Conservation (phyloP, 2,113 vertebrate genomes). For the Sinocyclocheilus grahami region DNA sequence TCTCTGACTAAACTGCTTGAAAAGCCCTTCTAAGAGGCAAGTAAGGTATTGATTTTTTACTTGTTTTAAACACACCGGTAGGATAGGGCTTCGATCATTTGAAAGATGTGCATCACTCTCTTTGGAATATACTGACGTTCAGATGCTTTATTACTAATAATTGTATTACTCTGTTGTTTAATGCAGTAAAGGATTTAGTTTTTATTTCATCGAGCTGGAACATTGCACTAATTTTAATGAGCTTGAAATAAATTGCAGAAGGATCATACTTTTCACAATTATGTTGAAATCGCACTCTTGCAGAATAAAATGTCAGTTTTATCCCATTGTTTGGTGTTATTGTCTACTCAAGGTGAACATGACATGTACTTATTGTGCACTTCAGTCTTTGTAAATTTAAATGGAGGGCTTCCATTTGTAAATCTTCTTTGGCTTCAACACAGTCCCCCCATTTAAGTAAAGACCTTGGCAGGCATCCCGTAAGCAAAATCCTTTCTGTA, state of each 20-base stretch:
- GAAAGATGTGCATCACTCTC: slow-evolving; percentile 1
- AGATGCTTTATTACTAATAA: neutral
- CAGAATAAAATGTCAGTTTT: neutral
- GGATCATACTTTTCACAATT: neutral
- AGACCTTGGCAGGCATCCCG: slow-evolving; percentile 50
- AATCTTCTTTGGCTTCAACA: slow-evolving; percentile 40
- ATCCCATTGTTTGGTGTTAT: slow-evolving; percentile 29
- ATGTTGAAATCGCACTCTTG: neutral
- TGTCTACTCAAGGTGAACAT: slow-evolving; percentile 40
- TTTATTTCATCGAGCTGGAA: neutral
- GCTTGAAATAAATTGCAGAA: slow-evolving; percentile 4
- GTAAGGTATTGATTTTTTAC: slow-evolving; percentile 51
- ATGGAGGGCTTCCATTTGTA: slow-evolving; percentile 44
- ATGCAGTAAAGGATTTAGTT: neutral
- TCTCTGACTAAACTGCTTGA: slow-evolving; percentile 48
- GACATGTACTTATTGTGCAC: slow-evolving; percentile 33
- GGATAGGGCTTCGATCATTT: slow-evolving; percentile 13
- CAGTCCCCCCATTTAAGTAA: slow-evolving; percentile 47
- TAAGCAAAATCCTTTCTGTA: slow-evolving; percentile 49
- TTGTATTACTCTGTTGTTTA: neutral
- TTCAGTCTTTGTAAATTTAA: slow-evolving; percentile 49
- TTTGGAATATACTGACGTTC: neutral
- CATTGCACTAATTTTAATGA: neutral
- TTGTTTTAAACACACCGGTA: slow-evolving; percentile 28
- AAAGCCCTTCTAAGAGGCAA: slow-evolving; percentile 46